These are phyloP conservation scores for Alectura lathami DNA, from an alignment of 2,113 vertebrate genomes.

Conservation along the genomic window DNA sequence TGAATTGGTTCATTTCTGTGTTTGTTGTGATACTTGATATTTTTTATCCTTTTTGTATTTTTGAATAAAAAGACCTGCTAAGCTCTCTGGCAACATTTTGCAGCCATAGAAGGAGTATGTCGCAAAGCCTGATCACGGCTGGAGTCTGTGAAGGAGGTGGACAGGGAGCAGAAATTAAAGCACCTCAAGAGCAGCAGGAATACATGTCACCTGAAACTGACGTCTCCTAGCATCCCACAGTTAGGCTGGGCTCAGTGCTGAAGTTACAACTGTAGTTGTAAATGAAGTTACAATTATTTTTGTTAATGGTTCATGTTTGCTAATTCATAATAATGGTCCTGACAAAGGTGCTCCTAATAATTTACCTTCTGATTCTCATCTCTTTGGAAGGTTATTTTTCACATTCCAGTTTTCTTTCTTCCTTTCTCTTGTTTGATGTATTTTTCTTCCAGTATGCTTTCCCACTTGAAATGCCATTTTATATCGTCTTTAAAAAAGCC, in stretches of 20 bases:
- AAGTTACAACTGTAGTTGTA: background rate
- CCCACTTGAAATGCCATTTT: background rate
- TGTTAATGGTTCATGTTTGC: background rate
- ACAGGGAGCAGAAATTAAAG: background rate
- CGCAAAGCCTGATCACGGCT: background rate
- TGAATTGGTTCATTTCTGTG: background rate
- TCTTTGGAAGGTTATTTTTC: background rate
- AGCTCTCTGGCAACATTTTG: background rate
- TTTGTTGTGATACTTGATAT: slow-evolving; percentile 13
- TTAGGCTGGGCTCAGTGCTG: background rate
- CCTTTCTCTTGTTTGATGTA: background rate
- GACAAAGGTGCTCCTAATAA: background rate
- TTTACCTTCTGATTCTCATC: background rate
- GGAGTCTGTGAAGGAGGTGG: background rate
- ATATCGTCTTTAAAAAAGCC: background rate
- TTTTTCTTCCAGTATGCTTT: background rate
- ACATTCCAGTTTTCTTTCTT: background rate
- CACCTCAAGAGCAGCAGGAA: background rate
- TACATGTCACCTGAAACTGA: background rate
- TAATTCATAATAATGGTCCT: background rate
- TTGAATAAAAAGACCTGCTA: background rate
- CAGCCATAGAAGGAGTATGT: background rate
- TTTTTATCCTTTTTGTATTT: background rate
- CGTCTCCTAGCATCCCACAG: background rate
- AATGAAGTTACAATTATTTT: background rate